Percentiles rank a stretch among this genome's conserved stretches.
phyloP scores from a whole-genome alignment of 1,140 invertebrate genomes.

The Pseudomyrmex pallidus region DNA sequence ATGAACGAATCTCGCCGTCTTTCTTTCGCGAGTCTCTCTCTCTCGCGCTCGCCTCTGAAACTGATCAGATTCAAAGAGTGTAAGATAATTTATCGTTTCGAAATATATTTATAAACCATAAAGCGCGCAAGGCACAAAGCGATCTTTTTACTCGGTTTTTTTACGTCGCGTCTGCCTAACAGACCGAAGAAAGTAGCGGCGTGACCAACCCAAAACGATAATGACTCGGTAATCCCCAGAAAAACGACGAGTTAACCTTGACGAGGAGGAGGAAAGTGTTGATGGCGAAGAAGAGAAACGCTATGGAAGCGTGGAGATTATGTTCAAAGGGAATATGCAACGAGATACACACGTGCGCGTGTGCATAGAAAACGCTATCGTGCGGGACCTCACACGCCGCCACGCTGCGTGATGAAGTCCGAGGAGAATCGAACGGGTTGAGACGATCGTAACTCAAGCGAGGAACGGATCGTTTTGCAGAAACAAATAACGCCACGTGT shows the following conservation, averaged over 20 bases:
- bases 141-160: conserved; percentile 34
- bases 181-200: conserved; percentile 10
- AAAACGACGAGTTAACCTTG: conserved; percentile 11
- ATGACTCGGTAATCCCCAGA: background rate
- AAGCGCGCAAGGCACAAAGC: background rate
- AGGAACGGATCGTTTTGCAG: conserved; percentile 73
- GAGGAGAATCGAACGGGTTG: conserved; percentile 54
- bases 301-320: conserved; percentile 34
- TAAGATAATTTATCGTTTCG: background rate
- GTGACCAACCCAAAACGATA: conserved; percentile 38
- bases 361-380: conserved; percentile 40
- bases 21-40: conserved; percentile 8
- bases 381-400: conserved; percentile 67
- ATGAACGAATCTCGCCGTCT: conserved; percentile 22
- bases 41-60: background rate
- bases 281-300: conserved; percentile 43
- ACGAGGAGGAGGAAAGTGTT: conserved; percentile 31
- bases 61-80: background rate
- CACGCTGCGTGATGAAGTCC: conserved; percentile 18
- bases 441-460: conserved; percentile 77
- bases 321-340: conserved; percentile 64
- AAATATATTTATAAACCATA: too few relatives aligned
- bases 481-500: conserved; percentile 71
- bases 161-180: conserved; percentile 42
- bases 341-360: conserved; percentile 14